A percentile compares a stretch with the other conserved stretches of the same genome.
Conservation (phyloP, 2,888 invertebrate genomes). For the Azorinus chamasolen region DNA sequence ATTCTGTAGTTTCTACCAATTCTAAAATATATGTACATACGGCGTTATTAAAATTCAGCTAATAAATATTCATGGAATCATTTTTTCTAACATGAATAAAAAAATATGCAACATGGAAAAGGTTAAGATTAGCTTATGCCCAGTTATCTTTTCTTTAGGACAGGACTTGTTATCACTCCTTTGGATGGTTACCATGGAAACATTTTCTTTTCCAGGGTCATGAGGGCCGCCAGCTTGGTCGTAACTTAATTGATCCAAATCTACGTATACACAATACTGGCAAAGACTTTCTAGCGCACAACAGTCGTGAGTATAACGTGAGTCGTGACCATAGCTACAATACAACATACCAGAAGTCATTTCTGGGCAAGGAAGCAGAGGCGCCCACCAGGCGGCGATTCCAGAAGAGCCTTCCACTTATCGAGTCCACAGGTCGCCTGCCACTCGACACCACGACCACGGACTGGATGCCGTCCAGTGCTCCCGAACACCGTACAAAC, state of each 20-base stretch:
- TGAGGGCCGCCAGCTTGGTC: conserved; percentile 73
- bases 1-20: too few species aligned
- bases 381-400: conserved; percentile 74
- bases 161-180: too few species aligned
- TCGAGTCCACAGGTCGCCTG: conserved; percentile 55
- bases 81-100: too few species aligned
- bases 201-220: conserved; percentile 69
- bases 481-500: conserved; percentile 69
- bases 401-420: conserved; percentile 67
- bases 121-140: too few species aligned
- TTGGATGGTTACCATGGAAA: too few species aligned
- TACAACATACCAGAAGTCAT: conserved; percentile 74
- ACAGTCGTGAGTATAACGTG: conserved; percentile 56
- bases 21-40: too few species aligned
- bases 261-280: conserved; percentile 78
- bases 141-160: too few species aligned
- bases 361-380: conserved; percentile 62
- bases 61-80: too few species aligned
- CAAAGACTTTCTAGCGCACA: conserved; percentile 75
- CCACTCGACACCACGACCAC: conserved; percentile 74
- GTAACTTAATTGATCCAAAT: conserved; percentile 65
- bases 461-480: conserved; percentile 66
- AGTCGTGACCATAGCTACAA: conserved; percentile 72
- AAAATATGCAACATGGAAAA: too few species aligned
- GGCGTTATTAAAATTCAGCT: too few species aligned